phyloP scores from a whole-genome alignment of 2,113 vertebrate genomes.

The Larimichthys polyactis region DNA sequence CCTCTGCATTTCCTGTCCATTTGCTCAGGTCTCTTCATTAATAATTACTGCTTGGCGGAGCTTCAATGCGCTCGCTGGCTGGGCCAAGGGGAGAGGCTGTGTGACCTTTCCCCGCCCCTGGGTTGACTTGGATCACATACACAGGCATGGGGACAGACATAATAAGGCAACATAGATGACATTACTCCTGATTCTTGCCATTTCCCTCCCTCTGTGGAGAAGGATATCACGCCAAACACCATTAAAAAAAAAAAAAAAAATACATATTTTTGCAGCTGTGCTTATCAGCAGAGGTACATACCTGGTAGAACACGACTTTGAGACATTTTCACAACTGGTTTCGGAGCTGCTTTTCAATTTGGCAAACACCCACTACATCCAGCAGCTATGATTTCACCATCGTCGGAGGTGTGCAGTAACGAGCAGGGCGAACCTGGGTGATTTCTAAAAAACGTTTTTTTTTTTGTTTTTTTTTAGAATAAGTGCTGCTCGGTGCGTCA shows the following conservation, averaged over 20 bases:
- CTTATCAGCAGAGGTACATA: constrained; percentile 54
- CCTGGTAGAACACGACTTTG: constrained; percentile 51
- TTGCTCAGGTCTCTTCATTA: constrained; percentile 99
- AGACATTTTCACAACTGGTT: constrained; percentile 45
- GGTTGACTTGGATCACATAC: constrained; percentile 78
- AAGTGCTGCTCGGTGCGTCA: constrained; percentile 38
- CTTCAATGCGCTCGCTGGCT: constrained; percentile 91
- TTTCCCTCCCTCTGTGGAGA: background rate
- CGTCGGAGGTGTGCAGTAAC: constrained; percentile 14
- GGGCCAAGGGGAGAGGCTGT: constrained; percentile 86
- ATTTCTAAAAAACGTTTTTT: constrained; percentile 15
- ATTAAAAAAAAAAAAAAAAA: constrained; percentile 23
- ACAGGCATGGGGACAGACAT: constrained; percentile 62
- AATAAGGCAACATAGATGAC: constrained; percentile 60
- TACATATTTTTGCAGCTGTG: constrained; percentile 31
- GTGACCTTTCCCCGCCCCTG: constrained; percentile 89
- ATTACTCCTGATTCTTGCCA: constrained; percentile 47
- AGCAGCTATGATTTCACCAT: constrained; percentile 50
- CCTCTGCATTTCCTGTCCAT: constrained; percentile 99
- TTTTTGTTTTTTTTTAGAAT: constrained; percentile 24
- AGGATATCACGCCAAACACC: constrained; percentile 26
- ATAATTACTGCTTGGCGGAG: constrained; percentile 96
- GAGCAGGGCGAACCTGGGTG: constrained; percentile 13
- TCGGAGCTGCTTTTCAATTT: constrained; percentile 39
- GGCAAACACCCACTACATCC: constrained; percentile 56